A percentile compares a stretch with the other conserved stretches of the same genome.
Conservation (phyloP, 2,797 vertebrate genomes). For the Pseudochaenichthys georgianus region DNA sequence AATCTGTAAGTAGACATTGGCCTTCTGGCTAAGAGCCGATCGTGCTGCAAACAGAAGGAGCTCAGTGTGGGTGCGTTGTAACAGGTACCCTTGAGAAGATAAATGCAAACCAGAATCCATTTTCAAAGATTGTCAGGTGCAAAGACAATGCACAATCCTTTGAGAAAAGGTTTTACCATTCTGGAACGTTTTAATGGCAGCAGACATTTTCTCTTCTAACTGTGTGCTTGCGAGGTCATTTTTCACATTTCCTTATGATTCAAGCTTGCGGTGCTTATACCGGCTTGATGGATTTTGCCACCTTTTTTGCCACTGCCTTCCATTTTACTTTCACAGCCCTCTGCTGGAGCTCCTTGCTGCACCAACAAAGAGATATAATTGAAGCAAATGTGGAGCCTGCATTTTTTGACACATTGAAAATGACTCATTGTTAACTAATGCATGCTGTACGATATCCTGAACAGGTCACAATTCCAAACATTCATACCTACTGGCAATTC, state of each 20-base stretch:
- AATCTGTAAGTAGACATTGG: slow-evolving; percentile 7
- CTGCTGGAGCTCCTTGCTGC: not conserved
- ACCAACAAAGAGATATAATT: not conserved
- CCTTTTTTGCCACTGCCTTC: not conserved
- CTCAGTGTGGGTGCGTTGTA: not conserved
- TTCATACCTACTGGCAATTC: slow-evolving; percentile 13
- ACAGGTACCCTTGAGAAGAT: slow-evolving; percentile 10
- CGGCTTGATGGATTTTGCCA: not conserved
- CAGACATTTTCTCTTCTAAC: not conserved
- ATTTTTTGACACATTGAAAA: slow-evolving; percentile 19
- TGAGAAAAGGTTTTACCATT: not conserved
- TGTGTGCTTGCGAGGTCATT: not conserved
- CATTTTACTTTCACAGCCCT: not conserved
- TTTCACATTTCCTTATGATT: not conserved
- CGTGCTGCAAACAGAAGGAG: not conserved
- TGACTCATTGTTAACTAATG: slow-evolving; percentile 3
- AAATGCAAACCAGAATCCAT: slow-evolving; percentile 8
- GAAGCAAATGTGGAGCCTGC: slow-evolving; percentile 2
- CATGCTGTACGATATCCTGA: slow-evolving; percentile 1
- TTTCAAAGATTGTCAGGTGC: not conserved
- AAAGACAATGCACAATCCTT: not conserved
- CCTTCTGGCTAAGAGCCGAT: not conserved
- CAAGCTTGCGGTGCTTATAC: not conserved
- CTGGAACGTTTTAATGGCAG: not conserved
- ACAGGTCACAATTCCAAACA: not conserved